A percentile compares a stretch with the other conserved stretches of the same genome.
Conservation (phyloP, 1,140 invertebrate species). For the Cyclina sinensis region DNA sequence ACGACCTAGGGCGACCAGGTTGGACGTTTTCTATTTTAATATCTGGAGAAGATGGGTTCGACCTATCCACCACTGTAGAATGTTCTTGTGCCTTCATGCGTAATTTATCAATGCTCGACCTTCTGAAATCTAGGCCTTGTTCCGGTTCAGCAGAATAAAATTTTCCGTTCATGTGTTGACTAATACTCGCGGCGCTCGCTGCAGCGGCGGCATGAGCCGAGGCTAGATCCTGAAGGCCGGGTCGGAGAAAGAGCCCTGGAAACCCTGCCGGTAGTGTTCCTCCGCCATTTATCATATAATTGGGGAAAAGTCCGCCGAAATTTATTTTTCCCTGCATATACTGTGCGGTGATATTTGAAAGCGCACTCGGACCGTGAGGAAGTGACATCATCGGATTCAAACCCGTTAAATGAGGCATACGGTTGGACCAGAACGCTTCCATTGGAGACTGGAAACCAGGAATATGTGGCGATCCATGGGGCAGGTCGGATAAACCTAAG, state of each 20-base stretch:
- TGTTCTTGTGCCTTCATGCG: slow-evolving; percentile 88
- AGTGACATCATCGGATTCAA: slow-evolving; percentile 82
- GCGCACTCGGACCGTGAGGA: slow-evolving; percentile 74
- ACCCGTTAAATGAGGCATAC: slow-evolving; percentile 81
- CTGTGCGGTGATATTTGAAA: slow-evolving; percentile 71
- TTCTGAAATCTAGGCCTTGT: slow-evolving; percentile 83
- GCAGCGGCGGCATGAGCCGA: slow-evolving; percentile 66
- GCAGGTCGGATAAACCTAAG: slow-evolving; percentile 72
- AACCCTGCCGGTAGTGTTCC: slow-evolving; percentile 83
- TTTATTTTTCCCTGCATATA: slow-evolving; percentile 87
- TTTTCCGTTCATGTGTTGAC: slow-evolving; percentile 33
- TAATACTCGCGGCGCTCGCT: slow-evolving; percentile 63
- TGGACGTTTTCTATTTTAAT: background rate
- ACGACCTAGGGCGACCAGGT: background rate
- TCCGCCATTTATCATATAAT: slow-evolving; percentile 88
- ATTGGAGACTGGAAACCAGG: slow-evolving; percentile 71
- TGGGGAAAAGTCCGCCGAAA: slow-evolving; percentile 90
- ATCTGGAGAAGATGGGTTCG: slow-evolving; percentile 44
- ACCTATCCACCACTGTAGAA: slow-evolving; percentile 67
- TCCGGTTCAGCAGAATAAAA: slow-evolving; percentile 71
- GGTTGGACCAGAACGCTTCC: slow-evolving; percentile 79
- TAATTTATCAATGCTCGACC: slow-evolving; percentile 87
- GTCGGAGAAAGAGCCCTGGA: slow-evolving; percentile 85
- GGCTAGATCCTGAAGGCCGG: slow-evolving; percentile 70
- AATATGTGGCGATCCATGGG: slow-evolving; percentile 66